phyloP scores from a whole-genome alignment of 2,797 vertebrate genomes.

The Tauraco hartlaubi region DNA sequence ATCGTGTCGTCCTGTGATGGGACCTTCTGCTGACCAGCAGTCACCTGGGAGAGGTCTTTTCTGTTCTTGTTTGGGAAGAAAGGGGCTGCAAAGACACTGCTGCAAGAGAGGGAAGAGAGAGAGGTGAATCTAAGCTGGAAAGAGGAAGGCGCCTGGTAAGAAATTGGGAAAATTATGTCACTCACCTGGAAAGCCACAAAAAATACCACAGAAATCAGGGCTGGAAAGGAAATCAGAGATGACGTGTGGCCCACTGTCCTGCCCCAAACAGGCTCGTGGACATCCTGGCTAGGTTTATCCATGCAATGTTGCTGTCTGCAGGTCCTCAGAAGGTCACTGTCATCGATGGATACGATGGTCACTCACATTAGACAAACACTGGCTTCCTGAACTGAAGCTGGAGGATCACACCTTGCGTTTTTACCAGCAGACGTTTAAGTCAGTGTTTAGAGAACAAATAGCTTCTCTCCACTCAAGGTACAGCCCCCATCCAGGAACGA shows the following conservation, averaged over 20 bases:
- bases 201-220: neutral
- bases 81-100: neutral
- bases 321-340: neutral
- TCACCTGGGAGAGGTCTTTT: neutral
- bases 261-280: neutral
- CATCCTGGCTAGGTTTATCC: neutral
- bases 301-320: neutral
- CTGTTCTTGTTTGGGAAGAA: neutral
- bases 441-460: neutral
- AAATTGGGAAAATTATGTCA: neutral
- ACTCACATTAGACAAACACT: neutral
- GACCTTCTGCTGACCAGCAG: neutral
- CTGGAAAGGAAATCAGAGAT: neutral
- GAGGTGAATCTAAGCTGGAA: neutral
- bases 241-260: accelerated
- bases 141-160: neutral
- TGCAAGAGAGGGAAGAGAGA: neutral
- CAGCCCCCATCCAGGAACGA: accelerated
- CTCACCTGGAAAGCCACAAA: neutral
- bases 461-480: neutral
- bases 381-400: neutral
- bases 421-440: neutral
- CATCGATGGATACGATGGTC: neutral
- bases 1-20: neutral
- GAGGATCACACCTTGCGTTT: neutral